Evolutionary conservation across 2,888 invertebrate genomes (phyloP), one percentile per base, ranked within the genome.

Genomic region (Unio pictorum): DNA sequence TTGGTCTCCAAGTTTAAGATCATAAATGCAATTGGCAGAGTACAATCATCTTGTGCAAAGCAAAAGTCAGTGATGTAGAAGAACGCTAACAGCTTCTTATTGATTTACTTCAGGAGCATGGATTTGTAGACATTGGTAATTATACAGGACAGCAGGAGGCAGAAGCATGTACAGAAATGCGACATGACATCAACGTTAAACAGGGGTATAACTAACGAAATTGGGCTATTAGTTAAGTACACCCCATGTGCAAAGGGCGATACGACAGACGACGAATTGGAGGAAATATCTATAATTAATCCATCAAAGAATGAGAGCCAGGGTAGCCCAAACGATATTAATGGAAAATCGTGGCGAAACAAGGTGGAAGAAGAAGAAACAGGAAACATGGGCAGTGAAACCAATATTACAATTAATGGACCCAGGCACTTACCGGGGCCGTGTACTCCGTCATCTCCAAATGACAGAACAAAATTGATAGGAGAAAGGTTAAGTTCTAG

Each of bases 221-320:
- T 81, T 1, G 80, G 79, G 57, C 74, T 81, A 23, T 68, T 79
- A 54, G 89, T 89, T 60, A 88, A 86, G 75, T 90, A 90, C 81
- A 88, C 88, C 45, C 87, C 89, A n/a, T 90, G 89, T 75, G 83
- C 87, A 62, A 87, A 85, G 61, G 84, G 82, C 54, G 87, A 88
- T 30, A 78, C 81, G 56, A 84, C 81, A n/a, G 84, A 83, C 30
- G 89, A 90, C 68, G 93, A 93, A 86, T 90, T 93, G 78, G 93
- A 93, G 84, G 93, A 93, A 90, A 93, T 94, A 85, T 93, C 94
- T 73, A 92, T 94, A 81, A 93, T 94, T 78, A 88, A 89, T 69
- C 92, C 92, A 83, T 92, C 92, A 61, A 92, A 91, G 61, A 74
- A 68, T 61, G 74, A 77, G 55, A 78, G 72, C 57, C 71, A 69